phyloP scores from a whole-genome alignment of 2,113 vertebrate genomes.

The Xiphophorus couchianus region DNA sequence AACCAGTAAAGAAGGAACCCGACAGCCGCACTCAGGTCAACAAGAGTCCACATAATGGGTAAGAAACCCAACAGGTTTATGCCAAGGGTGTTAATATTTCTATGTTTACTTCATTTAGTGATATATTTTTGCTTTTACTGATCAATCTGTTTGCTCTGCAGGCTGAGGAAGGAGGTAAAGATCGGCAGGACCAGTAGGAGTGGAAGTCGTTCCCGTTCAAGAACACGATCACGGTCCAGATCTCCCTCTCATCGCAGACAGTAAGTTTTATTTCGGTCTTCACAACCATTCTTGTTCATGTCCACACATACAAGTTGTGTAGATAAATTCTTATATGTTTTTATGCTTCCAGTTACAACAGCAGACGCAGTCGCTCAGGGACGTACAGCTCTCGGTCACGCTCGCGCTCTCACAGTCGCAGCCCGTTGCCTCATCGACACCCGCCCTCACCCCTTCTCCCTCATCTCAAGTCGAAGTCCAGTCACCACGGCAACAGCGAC shows the following conservation, averaged over 20 bases:
- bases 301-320: not conserved
- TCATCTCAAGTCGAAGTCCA: slow-evolving; percentile 90
- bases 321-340: not conserved
- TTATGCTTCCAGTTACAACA: slow-evolving; percentile 87
- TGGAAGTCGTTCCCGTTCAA: slow-evolving; percentile 86
- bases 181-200: slow-evolving; percentile 92
- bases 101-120: not conserved
- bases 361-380: slow-evolving; percentile 92
- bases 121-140: not conserved
- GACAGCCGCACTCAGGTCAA: slow-evolving; percentile 88
- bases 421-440: slow-evolving; percentile 90
- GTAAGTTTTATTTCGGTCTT: slow-evolving; percentile 75
- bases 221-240: slow-evolving; percentile 89
- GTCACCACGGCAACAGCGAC: slow-evolving; percentile 87
- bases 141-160: slow-evolving; percentile 42
- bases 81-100: not conserved
- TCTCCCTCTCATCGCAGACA: slow-evolving; percentile 91
- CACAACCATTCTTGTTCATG: too few relatives aligned
- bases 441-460: slow-evolving; percentile 83
- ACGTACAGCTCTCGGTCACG: slow-evolving; percentile 96
- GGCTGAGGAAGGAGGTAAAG: slow-evolving; percentile 93
- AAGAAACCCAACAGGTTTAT: slow-evolving; percentile 21
- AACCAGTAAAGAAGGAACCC: slow-evolving; percentile 90
- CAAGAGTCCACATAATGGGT: slow-evolving; percentile 98
- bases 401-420: slow-evolving; percentile 93